Evolutionary conservation across 2,797 vertebrate genomes (phyloP).

Genomic region (Diglossa cyanea): DNA sequence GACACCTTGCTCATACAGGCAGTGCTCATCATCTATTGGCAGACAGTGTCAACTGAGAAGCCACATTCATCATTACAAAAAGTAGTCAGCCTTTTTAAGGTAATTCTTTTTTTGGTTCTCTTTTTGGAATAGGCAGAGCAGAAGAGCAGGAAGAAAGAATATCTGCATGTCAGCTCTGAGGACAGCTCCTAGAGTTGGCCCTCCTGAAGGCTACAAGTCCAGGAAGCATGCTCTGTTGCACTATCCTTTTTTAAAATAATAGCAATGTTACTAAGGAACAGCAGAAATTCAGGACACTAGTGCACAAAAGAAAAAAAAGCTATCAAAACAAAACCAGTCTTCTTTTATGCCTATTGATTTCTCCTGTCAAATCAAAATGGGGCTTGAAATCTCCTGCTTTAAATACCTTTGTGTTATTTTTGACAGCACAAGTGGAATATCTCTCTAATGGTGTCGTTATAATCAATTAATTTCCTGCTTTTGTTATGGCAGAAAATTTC

Average conservation of each 20-base stretch:
- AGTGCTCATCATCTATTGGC: neutral
- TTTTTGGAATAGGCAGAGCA: neutral
- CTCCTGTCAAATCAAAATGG: neutral
- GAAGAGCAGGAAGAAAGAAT: neutral
- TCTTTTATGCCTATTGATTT: neutral
- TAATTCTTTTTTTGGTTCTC: neutral
- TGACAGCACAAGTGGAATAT: neutral
- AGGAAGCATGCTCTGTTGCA: rapidly evolving
- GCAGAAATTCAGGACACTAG: neutral
- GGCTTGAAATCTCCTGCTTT: neutral
- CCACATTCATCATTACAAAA: neutral
- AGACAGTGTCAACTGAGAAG: neutral
- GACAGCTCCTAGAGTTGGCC: neutral
- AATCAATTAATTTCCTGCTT: neutral
- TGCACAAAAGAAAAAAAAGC: neutral
- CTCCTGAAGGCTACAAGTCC: too few relatives aligned
- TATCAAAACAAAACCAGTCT: neutral
- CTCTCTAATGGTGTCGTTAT: neutral
- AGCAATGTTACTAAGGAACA: neutral
- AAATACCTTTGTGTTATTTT: neutral
- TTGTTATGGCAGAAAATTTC: neutral
- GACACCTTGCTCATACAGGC: neutral
- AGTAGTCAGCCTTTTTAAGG: neutral
- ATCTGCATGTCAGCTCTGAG: neutral
- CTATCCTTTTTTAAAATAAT: neutral